Evolutionary conservation across 2,113 vertebrate species (phyloP).

Genomic region (Orycteropus afer): DNA sequence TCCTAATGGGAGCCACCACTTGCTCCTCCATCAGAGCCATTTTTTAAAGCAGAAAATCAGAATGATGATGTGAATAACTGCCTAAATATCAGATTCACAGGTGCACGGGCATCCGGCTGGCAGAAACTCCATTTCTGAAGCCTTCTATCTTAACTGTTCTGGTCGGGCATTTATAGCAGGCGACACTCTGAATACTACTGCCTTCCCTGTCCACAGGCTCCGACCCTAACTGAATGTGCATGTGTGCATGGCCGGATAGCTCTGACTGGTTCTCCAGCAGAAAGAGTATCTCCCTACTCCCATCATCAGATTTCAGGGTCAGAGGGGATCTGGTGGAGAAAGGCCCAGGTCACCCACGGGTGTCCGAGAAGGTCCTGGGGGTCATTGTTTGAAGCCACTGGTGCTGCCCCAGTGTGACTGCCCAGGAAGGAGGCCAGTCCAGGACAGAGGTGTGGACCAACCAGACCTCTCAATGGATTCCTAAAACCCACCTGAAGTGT

Average conservation of each 20-base stretch:
- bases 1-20: neutral
- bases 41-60: neutral
- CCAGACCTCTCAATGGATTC: neutral
- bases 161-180: neutral
- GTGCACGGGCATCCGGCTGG: rapidly evolving
- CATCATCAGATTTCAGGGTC: neutral
- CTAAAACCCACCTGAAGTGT: neutral
- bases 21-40: neutral
- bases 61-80: neutral
- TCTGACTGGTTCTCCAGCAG: neutral
- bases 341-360: no score
- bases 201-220: neutral
- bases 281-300: neutral
- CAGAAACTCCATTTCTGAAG: neutral
- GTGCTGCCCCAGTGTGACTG: rapidly evolving
- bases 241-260: neutral
- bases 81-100: neutral
- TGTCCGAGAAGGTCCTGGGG: no score
- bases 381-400: neutral
- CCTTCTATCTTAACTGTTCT: neutral
- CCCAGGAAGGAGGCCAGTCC: neutral
- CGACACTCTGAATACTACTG: rapidly evolving
- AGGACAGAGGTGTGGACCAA: rapidly evolving
- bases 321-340: no score
- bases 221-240: neutral